Percentiles rank a stretch among this genome's conserved stretches.
Conservation (phyloP, 2,797 vertebrate genomes). For the Arnoldichthys spilopterus region DNA sequence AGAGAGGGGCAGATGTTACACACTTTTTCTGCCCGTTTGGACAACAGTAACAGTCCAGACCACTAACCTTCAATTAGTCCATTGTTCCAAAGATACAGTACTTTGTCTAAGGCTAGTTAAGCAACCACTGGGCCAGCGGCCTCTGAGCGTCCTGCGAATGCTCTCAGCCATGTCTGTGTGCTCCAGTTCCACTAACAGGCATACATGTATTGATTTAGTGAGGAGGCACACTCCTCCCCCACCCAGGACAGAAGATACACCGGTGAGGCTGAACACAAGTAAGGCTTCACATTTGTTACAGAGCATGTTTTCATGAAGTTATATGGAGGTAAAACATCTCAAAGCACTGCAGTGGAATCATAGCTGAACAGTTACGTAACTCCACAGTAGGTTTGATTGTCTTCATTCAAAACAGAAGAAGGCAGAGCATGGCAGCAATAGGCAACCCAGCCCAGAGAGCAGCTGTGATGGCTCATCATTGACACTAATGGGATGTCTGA, state of each 20-base stretch:
- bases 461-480: conserved; percentile 69
- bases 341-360: conserved; percentile 18
- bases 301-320: conserved; percentile 55
- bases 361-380: neutral
- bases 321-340: conserved; percentile 54
- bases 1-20: conserved; percentile 28
- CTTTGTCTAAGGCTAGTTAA: conserved; percentile 69
- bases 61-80: conserved; percentile 73
- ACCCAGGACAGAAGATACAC: conserved; percentile 56
- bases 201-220: conserved; percentile 81
- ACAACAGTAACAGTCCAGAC: conserved; percentile 58
- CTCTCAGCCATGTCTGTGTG: conserved; percentile 70
- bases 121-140: conserved; percentile 41
- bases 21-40: conserved; percentile 62
- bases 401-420: conserved; percentile 37
- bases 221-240: conserved; percentile 70
- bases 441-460: conserved; percentile 45
- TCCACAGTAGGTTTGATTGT: conserved; percentile 29
- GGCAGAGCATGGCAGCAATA: conserved; percentile 10
- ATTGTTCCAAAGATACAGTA: conserved; percentile 74
- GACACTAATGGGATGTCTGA: conserved; percentile 77
- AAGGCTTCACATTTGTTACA: conserved; percentile 21
- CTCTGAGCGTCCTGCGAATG: conserved; percentile 69
- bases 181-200: conserved; percentile 66
- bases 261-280: conserved; percentile 35